Conservation (phyloP, 2,888 invertebrate species). For the Smittia aterrima region DNA sequence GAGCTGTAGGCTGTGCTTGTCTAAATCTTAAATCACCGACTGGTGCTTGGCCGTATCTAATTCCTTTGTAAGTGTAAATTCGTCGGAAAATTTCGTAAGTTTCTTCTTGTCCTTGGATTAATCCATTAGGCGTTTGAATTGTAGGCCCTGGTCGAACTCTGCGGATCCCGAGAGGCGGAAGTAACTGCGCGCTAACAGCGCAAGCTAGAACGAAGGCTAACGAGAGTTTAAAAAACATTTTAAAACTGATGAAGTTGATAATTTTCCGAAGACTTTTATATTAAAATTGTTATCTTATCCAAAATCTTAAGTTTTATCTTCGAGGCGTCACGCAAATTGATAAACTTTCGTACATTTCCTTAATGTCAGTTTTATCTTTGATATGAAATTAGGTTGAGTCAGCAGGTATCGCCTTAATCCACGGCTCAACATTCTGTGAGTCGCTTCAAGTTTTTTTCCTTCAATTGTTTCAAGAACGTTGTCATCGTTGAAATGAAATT, state of each 20-base stretch:
- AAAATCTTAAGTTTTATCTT: too few relatives aligned
- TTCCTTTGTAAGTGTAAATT: constrained; percentile 20
- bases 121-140: constrained; percentile 31
- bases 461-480: too few relatives aligned
- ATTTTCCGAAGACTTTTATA: too few relatives aligned
- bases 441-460: too few relatives aligned
- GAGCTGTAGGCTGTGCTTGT: neutral
- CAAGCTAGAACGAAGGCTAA: neutral
- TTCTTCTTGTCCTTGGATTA: constrained; percentile 35
- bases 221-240: neutral
- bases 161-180: neutral
- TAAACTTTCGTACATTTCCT: too few relatives aligned
- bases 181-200: neutral
- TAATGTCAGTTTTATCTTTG: too few relatives aligned
- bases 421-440: too few relatives aligned
- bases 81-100: constrained; percentile 13
- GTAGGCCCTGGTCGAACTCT: constrained; percentile 16
- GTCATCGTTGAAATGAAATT: too few relatives aligned
- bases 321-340: too few relatives aligned
- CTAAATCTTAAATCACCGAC: constrained; percentile 34
- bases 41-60: constrained; percentile 25
- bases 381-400: too few relatives aligned
- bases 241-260: neutral
- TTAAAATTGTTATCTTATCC: neutral
- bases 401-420: too few relatives aligned